Evolutionary conservation across 1,140 invertebrate species (phyloP).

Genomic region (Drosophila micromelanica): DNA sequence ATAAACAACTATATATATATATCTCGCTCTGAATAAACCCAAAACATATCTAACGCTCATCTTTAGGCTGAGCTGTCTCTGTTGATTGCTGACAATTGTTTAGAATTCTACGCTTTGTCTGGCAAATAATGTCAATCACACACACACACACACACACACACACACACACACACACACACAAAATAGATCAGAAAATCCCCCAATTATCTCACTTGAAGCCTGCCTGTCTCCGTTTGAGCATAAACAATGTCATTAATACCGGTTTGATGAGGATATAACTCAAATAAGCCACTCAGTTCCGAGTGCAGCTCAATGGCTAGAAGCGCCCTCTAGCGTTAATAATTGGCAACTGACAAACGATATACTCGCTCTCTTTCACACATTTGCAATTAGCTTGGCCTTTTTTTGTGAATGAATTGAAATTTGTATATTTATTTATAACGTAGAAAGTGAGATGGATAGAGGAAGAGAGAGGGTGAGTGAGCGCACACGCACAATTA

Average conservation of each 20-base stretch:
- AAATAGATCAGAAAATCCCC: conserved; percentile 7
- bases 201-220: conserved; percentile 5
- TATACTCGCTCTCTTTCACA: neutral
- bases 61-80: neutral
- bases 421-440: conserved; percentile 39
- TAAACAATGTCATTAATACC: conserved; percentile 38
- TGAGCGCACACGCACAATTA: conserved; percentile 25
- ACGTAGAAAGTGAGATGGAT: neutral
- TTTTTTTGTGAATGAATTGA: conserved; percentile 46
- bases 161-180: neutral
- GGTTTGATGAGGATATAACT: conserved; percentile 39
- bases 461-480: neutral
- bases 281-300: conserved; percentile 12
- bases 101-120: conserved; percentile 23
- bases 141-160: neutral
- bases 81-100: conserved; percentile 31
- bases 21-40: too few relatives aligned
- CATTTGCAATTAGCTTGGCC: neutral
- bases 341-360: conserved; percentile 1
- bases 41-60: neutral
- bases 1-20: neutral
- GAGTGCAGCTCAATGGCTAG: neutral
- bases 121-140: conserved; percentile 1
- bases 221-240: conserved; percentile 15
- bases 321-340: conserved; percentile 28